These are phyloP conservation scores for Tenrec ecaudatus DNA, from an alignment of 2,113 vertebrate species.

Conservation along the genomic window DNA sequence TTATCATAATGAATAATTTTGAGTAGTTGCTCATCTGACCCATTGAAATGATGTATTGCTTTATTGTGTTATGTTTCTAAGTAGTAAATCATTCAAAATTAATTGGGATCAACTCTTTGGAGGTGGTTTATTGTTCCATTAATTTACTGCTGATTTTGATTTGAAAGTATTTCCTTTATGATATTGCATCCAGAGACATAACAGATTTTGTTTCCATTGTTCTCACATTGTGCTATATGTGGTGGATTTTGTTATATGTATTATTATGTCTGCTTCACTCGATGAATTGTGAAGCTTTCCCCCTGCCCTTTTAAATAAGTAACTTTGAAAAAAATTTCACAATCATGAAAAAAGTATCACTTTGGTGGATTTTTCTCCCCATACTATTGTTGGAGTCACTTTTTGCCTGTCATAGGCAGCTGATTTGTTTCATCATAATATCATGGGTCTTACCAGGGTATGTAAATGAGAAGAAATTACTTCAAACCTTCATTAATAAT, in stretches of 20 bases:
- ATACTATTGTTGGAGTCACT: background rate
- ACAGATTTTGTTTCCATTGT: slow-evolving; percentile 35
- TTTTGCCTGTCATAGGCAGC: background rate
- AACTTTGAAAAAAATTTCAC: slow-evolving; percentile 3
- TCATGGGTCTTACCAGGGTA: background rate
- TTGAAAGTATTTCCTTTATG: slow-evolving; percentile 61
- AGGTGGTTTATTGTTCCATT: slow-evolving; percentile 71
- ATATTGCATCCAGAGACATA: slow-evolving; percentile 73
- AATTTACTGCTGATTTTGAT: slow-evolving; percentile 66
- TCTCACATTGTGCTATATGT: slow-evolving; percentile 54
- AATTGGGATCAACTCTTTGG: slow-evolving; percentile 34
- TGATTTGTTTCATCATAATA: background rate
- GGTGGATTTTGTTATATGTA: slow-evolving; percentile 65
- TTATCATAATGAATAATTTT: background rate
- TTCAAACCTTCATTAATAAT: no score
- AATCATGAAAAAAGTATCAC: background rate
- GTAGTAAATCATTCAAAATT: slow-evolving; percentile 54
- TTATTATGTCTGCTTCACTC: slow-evolving; percentile 45
- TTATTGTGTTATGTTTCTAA: slow-evolving; percentile 35
- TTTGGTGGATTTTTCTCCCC: background rate
- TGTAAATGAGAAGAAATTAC: no score
- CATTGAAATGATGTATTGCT: slow-evolving; percentile 36
- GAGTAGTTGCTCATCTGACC: slow-evolving; percentile 51
- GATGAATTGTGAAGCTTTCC: slow-evolving; percentile 48
- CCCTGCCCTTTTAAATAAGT: background rate